phyloP scores from a whole-genome alignment of 2,888 invertebrate genomes.

The Hirtodrosophila duncani region DNA sequence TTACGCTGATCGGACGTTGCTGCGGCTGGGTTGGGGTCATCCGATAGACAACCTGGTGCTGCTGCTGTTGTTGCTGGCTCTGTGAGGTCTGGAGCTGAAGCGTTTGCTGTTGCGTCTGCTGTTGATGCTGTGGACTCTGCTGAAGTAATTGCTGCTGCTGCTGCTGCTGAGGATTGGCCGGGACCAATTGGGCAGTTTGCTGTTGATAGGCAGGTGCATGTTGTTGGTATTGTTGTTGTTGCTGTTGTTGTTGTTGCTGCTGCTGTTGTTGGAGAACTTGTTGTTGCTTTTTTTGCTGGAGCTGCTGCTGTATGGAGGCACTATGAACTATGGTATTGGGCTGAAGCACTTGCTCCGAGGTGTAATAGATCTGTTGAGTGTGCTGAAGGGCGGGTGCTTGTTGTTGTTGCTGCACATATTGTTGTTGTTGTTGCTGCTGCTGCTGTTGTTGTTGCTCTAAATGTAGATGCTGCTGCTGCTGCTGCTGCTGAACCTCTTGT shows the following conservation, averaged over 20 bases:
- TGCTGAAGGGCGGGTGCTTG: constrained; percentile 60
- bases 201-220: constrained; percentile 58
- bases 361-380: constrained; percentile 71
- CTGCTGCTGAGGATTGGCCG: constrained; percentile 61
- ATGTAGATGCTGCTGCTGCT: constrained; percentile 61
- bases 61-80: constrained; percentile 50
- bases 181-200: constrained; percentile 45
- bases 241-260: constrained; percentile 44
- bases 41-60: constrained; percentile 66
- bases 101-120: constrained; percentile 67
- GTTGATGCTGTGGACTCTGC: constrained; percentile 53
- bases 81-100: constrained; percentile 59
- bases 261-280: constrained; percentile 48
- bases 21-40: constrained; percentile 62
- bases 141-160: constrained; percentile 56
- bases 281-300: constrained; percentile 49
- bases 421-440: constrained; percentile 46
- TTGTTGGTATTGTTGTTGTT: constrained; percentile 49
- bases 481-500: constrained; percentile 59
- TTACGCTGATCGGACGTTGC: constrained; percentile 58
- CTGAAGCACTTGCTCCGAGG: constrained; percentile 72
- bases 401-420: constrained; percentile 56
- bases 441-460: constrained; percentile 52
- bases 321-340: constrained; percentile 71
- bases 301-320: constrained; percentile 56